Percentiles rank a stretch among this genome's conserved stretches.
Conservation (phyloP, 2,113 vertebrate genomes). For the Mobula birostris region DNA sequence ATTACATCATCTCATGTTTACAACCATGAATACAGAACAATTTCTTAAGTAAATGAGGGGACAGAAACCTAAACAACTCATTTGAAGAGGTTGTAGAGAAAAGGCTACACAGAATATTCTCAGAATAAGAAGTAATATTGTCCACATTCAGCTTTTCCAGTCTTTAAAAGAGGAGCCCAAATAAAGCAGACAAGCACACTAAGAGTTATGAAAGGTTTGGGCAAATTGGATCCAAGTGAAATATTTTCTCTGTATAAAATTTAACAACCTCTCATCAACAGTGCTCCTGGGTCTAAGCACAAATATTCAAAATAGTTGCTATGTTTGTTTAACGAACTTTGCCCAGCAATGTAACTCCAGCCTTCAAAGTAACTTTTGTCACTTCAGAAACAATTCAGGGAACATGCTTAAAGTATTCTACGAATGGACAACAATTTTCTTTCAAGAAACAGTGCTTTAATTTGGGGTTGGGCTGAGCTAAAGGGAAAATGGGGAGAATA, state of each 20-base stretch:
- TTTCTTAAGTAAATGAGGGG: neutral
- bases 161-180: neutral
- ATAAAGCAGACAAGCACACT: neutral
- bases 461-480: neutral
- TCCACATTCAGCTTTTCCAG: neutral
- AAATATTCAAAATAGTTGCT: neutral
- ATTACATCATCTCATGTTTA: neutral
- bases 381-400: neutral
- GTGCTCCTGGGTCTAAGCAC: neutral
- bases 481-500: too few species aligned
- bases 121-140: neutral
- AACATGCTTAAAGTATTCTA: neutral
- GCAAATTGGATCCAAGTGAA: neutral
- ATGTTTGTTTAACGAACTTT: neutral
- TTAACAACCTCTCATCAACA: neutral
- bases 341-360: neutral
- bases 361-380: neutral
- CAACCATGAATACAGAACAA: neutral
- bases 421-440: neutral
- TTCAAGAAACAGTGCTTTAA: neutral
- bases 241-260: neutral
- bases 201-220: neutral
- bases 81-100: neutral
- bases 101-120: neutral
- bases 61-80: neutral